Percentiles rank a stretch among this genome's conserved stretches.
phyloP scores from a whole-genome alignment of 2,888 invertebrate species.

The Cynaeus angustus region DNA sequence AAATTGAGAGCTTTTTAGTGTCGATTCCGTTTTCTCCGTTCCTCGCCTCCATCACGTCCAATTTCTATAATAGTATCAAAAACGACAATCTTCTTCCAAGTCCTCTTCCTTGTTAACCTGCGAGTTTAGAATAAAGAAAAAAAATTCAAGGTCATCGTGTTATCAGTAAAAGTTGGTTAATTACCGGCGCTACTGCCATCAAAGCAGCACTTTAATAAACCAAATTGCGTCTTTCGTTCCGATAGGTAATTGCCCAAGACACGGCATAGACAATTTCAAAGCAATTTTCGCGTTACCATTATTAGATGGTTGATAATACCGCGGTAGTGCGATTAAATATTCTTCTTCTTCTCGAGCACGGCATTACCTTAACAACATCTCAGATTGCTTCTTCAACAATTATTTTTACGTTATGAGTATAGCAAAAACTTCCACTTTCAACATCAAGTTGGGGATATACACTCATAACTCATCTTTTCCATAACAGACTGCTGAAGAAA shows the following conservation, averaged over 20 bases:
- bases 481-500: constrained; percentile 25
- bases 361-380: constrained; percentile 37
- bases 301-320: constrained; percentile 33
- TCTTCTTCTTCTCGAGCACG: constrained; percentile 13
- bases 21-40: too few species aligned
- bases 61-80: too few species aligned
- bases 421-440: constrained; percentile 13
- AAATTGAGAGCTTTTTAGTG: too few species aligned
- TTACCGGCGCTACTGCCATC: constrained; percentile 5
- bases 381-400: constrained; percentile 37
- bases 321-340: constrained; percentile 33
- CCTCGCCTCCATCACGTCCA: too few species aligned
- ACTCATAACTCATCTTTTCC: constrained; percentile 40
- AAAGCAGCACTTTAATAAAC: constrained; percentile 14
- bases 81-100: too few species aligned
- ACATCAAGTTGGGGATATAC: constrained; percentile 9
- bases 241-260: constrained; percentile 27
- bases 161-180: neutral
- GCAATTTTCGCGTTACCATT: constrained; percentile 40
- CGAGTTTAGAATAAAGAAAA: too few species aligned
- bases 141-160: neutral
- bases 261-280: constrained; percentile 34
- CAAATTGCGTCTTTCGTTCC: constrained; percentile 23
- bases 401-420: constrained; percentile 32
- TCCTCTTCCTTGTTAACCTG: too few species aligned